phyloP scores from a whole-genome alignment of 2,888 invertebrate genomes.

The Hanleya hanleyi region DNA sequence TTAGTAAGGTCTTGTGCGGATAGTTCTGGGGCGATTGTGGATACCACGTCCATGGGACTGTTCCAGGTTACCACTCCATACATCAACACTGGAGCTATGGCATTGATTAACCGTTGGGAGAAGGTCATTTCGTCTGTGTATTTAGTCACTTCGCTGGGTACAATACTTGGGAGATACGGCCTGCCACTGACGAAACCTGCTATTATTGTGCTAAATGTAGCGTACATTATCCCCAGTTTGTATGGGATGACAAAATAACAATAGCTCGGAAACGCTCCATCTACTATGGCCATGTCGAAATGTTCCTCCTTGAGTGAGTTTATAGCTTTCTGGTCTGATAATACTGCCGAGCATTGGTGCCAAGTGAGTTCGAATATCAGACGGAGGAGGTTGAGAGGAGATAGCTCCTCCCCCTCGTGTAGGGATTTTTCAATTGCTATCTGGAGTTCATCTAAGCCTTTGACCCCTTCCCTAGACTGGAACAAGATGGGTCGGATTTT shows the following conservation, averaged over 20 bases:
- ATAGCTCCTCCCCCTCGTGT: too few relatives aligned
- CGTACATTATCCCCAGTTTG: conserved; percentile 28
- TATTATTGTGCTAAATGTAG: conserved; percentile 10
- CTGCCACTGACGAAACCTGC: not conserved
- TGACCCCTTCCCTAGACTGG: too few relatives aligned
- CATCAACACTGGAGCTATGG: not conserved
- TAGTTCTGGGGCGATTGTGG: conserved; percentile 33
- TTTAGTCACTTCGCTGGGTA: not conserved
- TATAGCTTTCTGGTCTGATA: too few relatives aligned
- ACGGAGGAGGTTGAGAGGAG: too few relatives aligned
- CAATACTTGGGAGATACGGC: conserved; percentile 6
- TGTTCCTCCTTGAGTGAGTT: too few relatives aligned
- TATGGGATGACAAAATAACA: conserved; percentile 24
- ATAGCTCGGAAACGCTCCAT: conserved; percentile 1
- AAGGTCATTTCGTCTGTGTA: conserved; percentile 4
- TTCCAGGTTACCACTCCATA: conserved; percentile 20
- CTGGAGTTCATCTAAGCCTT: too few relatives aligned
- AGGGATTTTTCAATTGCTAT: too few relatives aligned
- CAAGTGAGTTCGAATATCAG: too few relatives aligned
- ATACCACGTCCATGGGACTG: conserved; percentile 26
- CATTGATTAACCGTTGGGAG: conserved; percentile 5
- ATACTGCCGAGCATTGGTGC: too few relatives aligned
- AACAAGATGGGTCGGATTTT: too few relatives aligned
- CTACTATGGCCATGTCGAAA: conserved; percentile 35
- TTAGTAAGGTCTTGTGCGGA: conserved; percentile 13